Evolutionary conservation across 2,888 invertebrate genomes (phyloP).

Genomic region (Apocheima hispidaria): DNA sequence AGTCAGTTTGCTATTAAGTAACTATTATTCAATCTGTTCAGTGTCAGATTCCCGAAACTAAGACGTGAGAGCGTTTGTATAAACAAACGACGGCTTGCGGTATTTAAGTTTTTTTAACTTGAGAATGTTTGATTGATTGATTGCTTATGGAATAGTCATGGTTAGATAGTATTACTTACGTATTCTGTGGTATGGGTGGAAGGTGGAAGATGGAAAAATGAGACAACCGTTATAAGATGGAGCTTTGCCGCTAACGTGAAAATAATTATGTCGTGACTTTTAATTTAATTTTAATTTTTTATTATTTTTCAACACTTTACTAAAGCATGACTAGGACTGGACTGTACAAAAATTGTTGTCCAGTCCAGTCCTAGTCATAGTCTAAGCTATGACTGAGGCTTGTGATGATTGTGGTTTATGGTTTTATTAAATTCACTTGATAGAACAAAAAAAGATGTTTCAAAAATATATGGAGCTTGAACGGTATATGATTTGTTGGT

Average conservation of each 20-base stretch:
- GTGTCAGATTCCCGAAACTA: slow-evolving; percentile 17
- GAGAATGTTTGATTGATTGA: slow-evolving; percentile 23
- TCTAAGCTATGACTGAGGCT: too few species aligned
- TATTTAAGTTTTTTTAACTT: slow-evolving; percentile 18
- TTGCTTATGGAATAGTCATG: slow-evolving; percentile 17
- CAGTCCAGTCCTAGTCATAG: too few species aligned
- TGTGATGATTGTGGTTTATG: too few species aligned
- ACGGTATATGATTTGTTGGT: too few species aligned
- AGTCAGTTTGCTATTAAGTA: background rate
- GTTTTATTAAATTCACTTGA: too few species aligned
- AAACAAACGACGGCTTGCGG: slow-evolving; percentile 11
- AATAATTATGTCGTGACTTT: background rate
- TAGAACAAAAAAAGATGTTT: too few species aligned
- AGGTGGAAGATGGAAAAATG: background rate
- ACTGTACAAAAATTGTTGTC: too few species aligned
- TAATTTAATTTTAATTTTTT: too few species aligned
- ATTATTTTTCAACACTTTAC: too few species aligned
- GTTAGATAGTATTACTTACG: background rate
- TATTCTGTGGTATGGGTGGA: background rate
- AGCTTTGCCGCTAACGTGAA: too few species aligned
- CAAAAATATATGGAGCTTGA: too few species aligned
- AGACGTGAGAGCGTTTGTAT: slow-evolving; percentile 11
- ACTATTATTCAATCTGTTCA: slow-evolving; percentile 2
- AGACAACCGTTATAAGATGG: background rate
- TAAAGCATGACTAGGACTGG: too few species aligned